phyloP scores from a whole-genome alignment of 2,888 invertebrate genomes.

The Eustalomyia histrio region DNA sequence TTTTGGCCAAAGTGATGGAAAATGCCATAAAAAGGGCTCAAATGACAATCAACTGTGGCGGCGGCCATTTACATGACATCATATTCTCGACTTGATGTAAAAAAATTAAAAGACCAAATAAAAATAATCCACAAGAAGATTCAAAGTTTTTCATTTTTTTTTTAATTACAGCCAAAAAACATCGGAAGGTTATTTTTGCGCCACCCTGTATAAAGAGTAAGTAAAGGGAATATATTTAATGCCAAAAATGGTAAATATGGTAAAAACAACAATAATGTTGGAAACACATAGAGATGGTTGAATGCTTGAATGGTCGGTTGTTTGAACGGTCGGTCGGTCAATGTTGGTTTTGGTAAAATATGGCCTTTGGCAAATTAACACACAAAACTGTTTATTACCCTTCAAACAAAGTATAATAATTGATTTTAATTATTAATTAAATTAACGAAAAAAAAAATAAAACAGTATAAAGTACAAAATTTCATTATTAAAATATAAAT shows the following conservation, averaged over 20 bases:
- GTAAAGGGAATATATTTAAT: not conserved
- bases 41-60: too few species aligned
- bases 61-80: too few species aligned
- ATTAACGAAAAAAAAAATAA: constrained; percentile 1
- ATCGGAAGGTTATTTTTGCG: too few species aligned
- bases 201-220: not conserved
- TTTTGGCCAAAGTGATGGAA: too few species aligned
- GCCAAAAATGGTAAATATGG: not conserved
- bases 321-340: too few species aligned
- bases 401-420: constrained; percentile 53
- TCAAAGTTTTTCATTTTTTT: too few species aligned
- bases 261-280: not conserved
- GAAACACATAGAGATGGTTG: not conserved
- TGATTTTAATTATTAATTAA: constrained; percentile 64
- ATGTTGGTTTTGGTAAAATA: constrained; percentile 38
- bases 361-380: constrained; percentile 36
- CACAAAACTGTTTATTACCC: constrained; percentile 31
- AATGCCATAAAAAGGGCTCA: too few species aligned
- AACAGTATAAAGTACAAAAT: not conserved
- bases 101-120: too few species aligned
- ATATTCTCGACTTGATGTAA: too few species aligned
- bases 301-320: not conserved
- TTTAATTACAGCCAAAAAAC: too few species aligned
- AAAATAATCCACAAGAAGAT: too few species aligned
- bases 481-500: too few species aligned